A percentile compares a stretch with the other conserved stretches of the same genome.
Conservation (phyloP, 1,140 invertebrate genomes). For the Lepidurus apus region DNA sequence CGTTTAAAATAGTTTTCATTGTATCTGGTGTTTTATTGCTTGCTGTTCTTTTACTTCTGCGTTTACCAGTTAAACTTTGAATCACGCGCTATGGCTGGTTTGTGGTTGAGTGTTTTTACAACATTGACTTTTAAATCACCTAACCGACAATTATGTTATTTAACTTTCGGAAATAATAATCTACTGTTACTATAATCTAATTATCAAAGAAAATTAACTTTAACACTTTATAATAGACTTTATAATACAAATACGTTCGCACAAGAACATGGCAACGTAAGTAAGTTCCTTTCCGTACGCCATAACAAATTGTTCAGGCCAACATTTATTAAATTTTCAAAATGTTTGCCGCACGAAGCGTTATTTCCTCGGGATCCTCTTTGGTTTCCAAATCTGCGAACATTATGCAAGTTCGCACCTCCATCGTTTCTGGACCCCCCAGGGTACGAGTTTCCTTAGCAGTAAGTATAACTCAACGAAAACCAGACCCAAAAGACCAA, state of each 20-base stretch:
- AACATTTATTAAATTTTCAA: background rate
- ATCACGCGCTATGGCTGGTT: no score
- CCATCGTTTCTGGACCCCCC: conserved; percentile 29
- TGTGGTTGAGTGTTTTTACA: no score
- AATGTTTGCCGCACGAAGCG: conserved; percentile 28
- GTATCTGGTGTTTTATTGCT: background rate
- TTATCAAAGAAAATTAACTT: no score
- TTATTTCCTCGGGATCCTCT: conserved; percentile 11
- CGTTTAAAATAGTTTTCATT: no score
- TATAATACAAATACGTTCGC: background rate
- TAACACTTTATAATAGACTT: no score
- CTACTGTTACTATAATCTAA: no score
- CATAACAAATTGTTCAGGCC: background rate
- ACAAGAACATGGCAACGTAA: background rate
- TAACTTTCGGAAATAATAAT: no score
- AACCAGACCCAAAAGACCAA: background rate
- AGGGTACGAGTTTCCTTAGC: conserved; percentile 22
- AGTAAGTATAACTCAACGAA: conserved; percentile 24
- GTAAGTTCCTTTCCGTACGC: conserved; percentile 11
- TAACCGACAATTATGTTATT: no score
- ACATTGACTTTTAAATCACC: no score
- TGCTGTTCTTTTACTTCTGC: no score
- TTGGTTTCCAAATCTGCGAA: conserved; percentile 7
- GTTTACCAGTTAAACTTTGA: no score
- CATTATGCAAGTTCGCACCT: conserved; percentile 26